Conservation (phyloP, 2,888 invertebrate species). For the Perizoma affinitatum region DNA sequence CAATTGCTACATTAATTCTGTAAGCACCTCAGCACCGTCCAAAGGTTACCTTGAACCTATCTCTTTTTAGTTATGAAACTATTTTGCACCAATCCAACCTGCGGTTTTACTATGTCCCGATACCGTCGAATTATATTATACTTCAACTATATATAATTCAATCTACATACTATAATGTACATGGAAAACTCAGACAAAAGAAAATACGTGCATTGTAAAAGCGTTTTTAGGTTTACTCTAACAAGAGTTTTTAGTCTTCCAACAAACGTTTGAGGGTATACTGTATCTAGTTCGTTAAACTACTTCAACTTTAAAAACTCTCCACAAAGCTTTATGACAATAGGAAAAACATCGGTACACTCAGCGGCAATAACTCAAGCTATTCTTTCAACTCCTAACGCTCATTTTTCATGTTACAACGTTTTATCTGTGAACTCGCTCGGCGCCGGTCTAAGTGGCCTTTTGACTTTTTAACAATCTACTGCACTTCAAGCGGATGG, state of each 20-base stretch:
- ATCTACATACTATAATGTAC: too few species aligned
- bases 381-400: constrained; percentile 57
- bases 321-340: constrained; percentile 48
- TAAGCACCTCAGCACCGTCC: too few species aligned
- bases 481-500: constrained; percentile 19
- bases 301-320: constrained; percentile 5
- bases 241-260: too few species aligned
- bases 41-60: too few species aligned
- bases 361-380: constrained; percentile 63
- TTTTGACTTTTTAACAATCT: constrained; percentile 61
- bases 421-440: constrained; percentile 67
- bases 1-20: constrained; percentile 55
- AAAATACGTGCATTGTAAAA: too few species aligned
- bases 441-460: constrained; percentile 70
- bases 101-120: too few species aligned
- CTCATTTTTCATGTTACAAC: constrained; percentile 71
- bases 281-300: constrained; percentile 17
- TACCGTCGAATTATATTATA: too few species aligned
- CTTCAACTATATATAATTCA: too few species aligned
- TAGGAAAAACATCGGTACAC: constrained; percentile 55
- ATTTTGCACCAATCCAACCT: too few species aligned
- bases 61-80: too few species aligned
- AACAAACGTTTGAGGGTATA: neutral
- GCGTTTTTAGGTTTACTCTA: too few species aligned
- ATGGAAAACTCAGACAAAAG: too few species aligned